Percentiles rank a stretch among this genome's conserved stretches.
Conservation (phyloP, 1,140 invertebrate genomes). For the Macrocentrus cingulum region DNA sequence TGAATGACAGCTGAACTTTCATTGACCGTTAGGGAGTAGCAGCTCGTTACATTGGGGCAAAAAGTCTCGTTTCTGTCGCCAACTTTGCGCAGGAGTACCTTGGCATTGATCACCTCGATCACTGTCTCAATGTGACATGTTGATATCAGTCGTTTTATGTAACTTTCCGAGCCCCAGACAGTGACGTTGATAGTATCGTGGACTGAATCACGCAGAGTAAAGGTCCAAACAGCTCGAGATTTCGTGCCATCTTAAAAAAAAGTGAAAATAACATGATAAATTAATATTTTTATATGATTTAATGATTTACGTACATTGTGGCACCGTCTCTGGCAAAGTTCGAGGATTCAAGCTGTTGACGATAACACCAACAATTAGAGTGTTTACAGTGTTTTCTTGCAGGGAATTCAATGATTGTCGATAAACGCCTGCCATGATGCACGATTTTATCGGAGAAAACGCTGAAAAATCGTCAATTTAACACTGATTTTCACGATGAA, state of each 20-base stretch:
- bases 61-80: slow-evolving; percentile 63
- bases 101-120: slow-evolving; percentile 62
- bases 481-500: not conserved
- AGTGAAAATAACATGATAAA: not conserved
- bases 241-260: slow-evolving; percentile 42
- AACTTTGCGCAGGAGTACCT: slow-evolving; percentile 59
- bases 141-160: slow-evolving; percentile 60
- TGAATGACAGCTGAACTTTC: slow-evolving; percentile 63
- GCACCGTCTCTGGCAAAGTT: slow-evolving; percentile 41
- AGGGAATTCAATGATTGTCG: slow-evolving; percentile 44
- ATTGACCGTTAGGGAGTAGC: slow-evolving; percentile 63
- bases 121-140: slow-evolving; percentile 67
- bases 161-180: slow-evolving; percentile 67
- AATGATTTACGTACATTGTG: slow-evolving; percentile 39
- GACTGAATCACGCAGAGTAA: slow-evolving; percentile 69
- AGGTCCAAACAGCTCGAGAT: slow-evolving; percentile 66
- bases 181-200: slow-evolving; percentile 70
- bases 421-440: slow-evolving; percentile 45
- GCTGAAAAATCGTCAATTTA: not conserved
- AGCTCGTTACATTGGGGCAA: slow-evolving; percentile 65
- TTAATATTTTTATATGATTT: slow-evolving; percentile 14
- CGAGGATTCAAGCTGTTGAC: slow-evolving; percentile 48
- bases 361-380: slow-evolving; percentile 50
- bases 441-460: slow-evolving; percentile 1
- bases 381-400: slow-evolving; percentile 44